A percentile compares a stretch with the other conserved stretches of the same genome.
phyloP scores from a whole-genome alignment of 2,113 vertebrate species.

The Paramormyrops kingsleyae region DNA sequence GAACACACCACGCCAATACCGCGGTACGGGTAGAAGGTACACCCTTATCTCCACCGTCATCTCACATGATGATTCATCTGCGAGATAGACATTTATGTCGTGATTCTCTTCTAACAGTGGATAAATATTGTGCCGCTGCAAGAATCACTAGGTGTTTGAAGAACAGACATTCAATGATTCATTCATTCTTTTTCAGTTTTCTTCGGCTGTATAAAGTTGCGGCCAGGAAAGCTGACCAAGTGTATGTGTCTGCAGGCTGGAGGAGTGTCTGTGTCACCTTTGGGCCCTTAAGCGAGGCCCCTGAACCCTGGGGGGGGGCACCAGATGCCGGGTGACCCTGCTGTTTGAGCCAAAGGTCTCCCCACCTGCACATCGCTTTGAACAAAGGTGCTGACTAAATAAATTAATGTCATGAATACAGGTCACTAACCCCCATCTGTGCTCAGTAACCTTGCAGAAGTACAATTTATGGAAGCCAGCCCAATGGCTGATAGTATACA shows the following conservation, averaged over 20 bases:
- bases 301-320: neutral
- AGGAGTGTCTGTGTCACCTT: neutral
- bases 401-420: neutral
- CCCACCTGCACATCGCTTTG: neutral
- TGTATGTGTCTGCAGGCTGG: neutral
- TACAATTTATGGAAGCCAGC: neutral
- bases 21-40: neutral
- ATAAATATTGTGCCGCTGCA: neutral
- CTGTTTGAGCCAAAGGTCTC: neutral
- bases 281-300: neutral
- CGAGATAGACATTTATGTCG: neutral
- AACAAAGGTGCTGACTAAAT: neutral
- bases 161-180: neutral
- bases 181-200: neutral
- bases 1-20: neutral
- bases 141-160: neutral
- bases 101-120: neutral
- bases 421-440: neutral
- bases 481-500: neutral
- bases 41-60: neutral
- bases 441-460: neutral
- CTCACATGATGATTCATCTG: neutral
- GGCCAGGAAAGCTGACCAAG: neutral
- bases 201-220: neutral
- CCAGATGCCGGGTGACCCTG: neutral